phyloP scores from a whole-genome alignment of 2,888 invertebrate species.

The Apodemia mormo region DNA sequence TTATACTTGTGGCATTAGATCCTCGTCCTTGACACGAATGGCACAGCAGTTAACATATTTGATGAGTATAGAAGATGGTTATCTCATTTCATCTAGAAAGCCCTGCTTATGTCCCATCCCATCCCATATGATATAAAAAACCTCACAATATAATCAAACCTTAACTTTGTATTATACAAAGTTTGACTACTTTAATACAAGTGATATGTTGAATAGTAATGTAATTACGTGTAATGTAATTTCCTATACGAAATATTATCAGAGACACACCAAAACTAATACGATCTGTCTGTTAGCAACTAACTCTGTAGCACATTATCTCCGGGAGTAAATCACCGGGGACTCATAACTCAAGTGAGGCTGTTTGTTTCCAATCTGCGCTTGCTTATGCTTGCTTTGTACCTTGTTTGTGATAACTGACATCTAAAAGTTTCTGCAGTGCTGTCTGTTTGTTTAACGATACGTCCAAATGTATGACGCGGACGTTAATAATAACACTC shows the following conservation, averaged over 20 bases:
- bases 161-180: no score
- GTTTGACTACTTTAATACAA: background rate
- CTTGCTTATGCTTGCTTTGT: conserved; percentile 4
- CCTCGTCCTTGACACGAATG: no score
- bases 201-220: background rate
- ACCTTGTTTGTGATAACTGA: conserved; percentile 30
- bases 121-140: no score
- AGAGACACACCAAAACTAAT: conserved; percentile 22
- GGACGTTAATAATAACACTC: background rate
- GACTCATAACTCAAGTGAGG: conserved; percentile 45
- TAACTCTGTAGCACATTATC: conserved; percentile 30
- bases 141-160: no score
- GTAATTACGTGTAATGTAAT: no score
- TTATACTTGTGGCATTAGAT: no score
- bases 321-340: conserved; percentile 37
- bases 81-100: no score
- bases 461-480: background rate
- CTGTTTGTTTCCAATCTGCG: conserved; percentile 37
- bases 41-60: no score
- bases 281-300: conserved; percentile 24
- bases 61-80: no score
- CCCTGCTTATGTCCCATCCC: no score
- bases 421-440: conserved; percentile 5
- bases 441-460: background rate
- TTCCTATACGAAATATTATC: conserved; percentile 8